phyloP scores from a whole-genome alignment of 2,888 invertebrate genomes.

The Drosophila borborema region DNA sequence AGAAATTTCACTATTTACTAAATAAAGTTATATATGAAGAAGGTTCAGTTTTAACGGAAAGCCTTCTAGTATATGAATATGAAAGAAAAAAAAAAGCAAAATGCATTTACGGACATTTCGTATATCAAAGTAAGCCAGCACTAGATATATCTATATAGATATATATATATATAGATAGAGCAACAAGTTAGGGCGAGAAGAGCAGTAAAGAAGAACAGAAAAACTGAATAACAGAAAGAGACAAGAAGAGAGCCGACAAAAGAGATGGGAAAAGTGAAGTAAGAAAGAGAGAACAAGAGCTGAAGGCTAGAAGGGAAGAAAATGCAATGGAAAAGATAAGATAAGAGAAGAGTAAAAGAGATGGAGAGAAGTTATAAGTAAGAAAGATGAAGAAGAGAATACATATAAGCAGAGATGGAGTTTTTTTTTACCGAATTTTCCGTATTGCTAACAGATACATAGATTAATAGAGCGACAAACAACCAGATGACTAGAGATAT shows the following conservation, averaged over 20 bases:
- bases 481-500: neutral
- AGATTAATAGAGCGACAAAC: neutral
- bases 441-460: too few species aligned
- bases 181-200: accelerated
- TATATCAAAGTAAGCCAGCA: conserved; percentile 25
- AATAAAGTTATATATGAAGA: conserved; percentile 1
- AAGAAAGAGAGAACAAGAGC: neutral
- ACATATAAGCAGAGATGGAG: too few species aligned
- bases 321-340: neutral
- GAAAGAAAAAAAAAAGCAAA: neutral
- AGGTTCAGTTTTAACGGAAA: conserved; percentile 2
- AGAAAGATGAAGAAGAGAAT: neutral
- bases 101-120: conserved; percentile 27
- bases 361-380: neutral
- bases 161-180: neutral
- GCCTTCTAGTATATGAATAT: conserved; percentile 23
- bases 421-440: too few species aligned
- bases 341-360: neutral
- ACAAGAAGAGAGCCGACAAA: neutral
- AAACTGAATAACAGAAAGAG: neutral
- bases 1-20: conserved; percentile 35
- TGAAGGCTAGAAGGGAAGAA: neutral
- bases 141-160: neutral
- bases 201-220: neutral
- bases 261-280: neutral